Percentiles rank a stretch among this genome's conserved stretches.
Conservation (phyloP, 2,113 vertebrate species). For the Pelmatolapia mariae region DNA sequence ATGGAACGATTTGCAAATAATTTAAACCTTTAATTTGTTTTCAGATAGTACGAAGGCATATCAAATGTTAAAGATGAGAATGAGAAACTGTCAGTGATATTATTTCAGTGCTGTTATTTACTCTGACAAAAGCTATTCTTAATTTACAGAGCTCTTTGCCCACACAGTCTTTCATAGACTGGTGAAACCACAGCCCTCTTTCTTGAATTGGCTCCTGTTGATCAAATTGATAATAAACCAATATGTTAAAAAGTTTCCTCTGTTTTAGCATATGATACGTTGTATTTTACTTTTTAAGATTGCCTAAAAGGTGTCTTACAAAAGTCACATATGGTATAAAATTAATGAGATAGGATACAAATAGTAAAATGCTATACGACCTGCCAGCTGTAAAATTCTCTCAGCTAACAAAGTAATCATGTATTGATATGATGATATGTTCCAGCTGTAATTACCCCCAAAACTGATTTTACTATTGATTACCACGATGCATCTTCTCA, state of each 20-base stretch:
- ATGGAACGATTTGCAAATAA: not conserved
- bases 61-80: not conserved
- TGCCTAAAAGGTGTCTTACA: not conserved
- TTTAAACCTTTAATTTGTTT: not conserved
- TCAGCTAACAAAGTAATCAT: not conserved
- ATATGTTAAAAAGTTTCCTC: not conserved
- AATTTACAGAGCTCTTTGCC: not conserved
- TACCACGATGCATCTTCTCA: not conserved
- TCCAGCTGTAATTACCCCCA: constrained; percentile 21
- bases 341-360: not conserved
- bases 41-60: not conserved
- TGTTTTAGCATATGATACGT: not conserved
- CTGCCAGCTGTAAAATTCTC: not conserved
- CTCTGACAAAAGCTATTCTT: not conserved
- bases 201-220: not conserved
- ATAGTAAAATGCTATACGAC: not conserved
- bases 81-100: not conserved
- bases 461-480: constrained; percentile 29
- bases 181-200: not conserved
- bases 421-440: not conserved
- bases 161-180: not conserved
- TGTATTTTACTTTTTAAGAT: not conserved
- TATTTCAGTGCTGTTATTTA: not conserved
- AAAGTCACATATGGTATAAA: not conserved
- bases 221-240: not conserved